Evolutionary conservation across 2,888 invertebrate genomes (phyloP), one percentile per base, ranked within the genome.

Genomic region (Trichacis sp.): DNA sequence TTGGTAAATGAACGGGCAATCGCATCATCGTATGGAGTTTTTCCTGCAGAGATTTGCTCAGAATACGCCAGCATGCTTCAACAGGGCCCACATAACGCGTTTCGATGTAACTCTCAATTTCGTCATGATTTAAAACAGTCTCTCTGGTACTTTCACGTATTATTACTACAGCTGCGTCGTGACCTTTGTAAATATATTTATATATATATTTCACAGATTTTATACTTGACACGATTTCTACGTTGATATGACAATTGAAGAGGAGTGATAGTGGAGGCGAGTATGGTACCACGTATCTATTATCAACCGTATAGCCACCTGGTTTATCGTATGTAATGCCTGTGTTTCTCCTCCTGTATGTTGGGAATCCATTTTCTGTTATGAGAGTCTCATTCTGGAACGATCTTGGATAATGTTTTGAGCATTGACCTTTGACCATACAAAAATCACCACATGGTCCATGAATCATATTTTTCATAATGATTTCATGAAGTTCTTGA

Each of bases 391-490:
- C 63, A 17, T 70, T 51, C 12, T 42, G 48, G 48, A 73, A 75
- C 30, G 46, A 1, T 71, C 76, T 76, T 11, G 75, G 73, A 62
- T 67, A 77, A 24, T 70, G 49, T 64, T 79, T 78, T 2, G 70
- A 61, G 40, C 75, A 77, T 66, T 73, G 72, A 12, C 69, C 70
- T 49, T 70, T 42, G 14, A 72, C 50, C 38, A 46, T 30, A 51
- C 54, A 45, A 70, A 69, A 72, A 54, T 57, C 53, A 6, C 78
- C 78, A 66, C 80, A 82, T 55, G 81, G 77, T 52, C 80, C 78
- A 54, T 73, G n/a, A n/a, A n/a, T n/a, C n/a, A n/a, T n/a, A n/a
- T n/a, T n/a, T n/a, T n/a, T n/a, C n/a, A n/a, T n/a, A 1, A 54
- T 74, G 20, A 81, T 73, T n/a, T n/a, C n/a, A n/a, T n/a, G n/a